These are phyloP conservation scores for Endotricha flammealis DNA, from an alignment of 2,888 invertebrate genomes.

Conservation along the genomic window DNA sequence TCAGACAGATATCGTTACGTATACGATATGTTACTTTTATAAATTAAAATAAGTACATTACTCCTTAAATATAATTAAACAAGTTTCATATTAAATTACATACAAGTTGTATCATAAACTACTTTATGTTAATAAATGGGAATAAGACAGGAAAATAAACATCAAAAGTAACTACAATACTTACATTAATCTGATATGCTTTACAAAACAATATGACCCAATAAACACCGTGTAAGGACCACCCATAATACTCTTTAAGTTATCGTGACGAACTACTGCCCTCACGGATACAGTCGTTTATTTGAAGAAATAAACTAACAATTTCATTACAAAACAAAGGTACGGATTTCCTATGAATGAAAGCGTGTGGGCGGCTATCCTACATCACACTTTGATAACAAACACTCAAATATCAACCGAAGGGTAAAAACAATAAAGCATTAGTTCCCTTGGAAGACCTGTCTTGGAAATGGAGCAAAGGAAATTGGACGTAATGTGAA, in stretches of 20 bases:
- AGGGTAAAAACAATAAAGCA: conserved; percentile 23
- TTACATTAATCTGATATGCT: conserved; percentile 6
- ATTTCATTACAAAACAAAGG: conserved; percentile 72
- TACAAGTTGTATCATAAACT: too few species aligned
- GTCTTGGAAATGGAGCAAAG: conserved; percentile 6
- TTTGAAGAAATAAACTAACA: conserved; percentile 65
- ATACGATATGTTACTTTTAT: too few species aligned
- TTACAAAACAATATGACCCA: conserved; percentile 26
- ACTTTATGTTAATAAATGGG: too few species aligned
- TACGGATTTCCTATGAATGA: conserved; percentile 64
- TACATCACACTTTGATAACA: conserved; percentile 35
- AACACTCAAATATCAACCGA: too few species aligned
- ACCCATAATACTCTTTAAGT: conserved; percentile 42
- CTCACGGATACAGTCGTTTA: conserved; percentile 48
- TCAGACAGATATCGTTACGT: too few species aligned
- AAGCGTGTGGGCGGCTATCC: conserved; percentile 67
- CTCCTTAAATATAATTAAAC: too few species aligned
- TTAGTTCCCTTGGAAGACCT: conserved; percentile 22
- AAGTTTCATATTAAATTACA: too few species aligned
- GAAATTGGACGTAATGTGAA: conserved; percentile 25
- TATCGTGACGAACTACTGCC: conserved; percentile 34
- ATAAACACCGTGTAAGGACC: conserved; percentile 43
- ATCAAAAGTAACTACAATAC: conserved; percentile 5
- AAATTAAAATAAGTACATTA: too few species aligned
- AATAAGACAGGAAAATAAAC: too few species aligned